phyloP scores from a whole-genome alignment of 2,113 vertebrate species.

The Brachionichthys hirsutus region DNA sequence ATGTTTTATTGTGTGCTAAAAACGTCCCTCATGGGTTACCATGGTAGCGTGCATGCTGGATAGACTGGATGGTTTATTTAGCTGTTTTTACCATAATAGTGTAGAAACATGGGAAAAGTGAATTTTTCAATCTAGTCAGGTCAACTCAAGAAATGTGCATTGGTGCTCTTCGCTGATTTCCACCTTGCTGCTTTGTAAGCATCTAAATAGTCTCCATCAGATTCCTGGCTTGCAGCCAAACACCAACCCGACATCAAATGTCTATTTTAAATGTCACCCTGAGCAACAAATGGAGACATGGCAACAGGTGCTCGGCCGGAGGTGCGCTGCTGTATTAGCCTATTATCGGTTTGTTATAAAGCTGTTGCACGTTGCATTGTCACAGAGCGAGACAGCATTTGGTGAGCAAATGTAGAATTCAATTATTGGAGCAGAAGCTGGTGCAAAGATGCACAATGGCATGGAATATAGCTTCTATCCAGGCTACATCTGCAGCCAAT shows the following conservation, averaged over 20 bases:
- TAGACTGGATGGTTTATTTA: too few species aligned
- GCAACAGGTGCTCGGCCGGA: slow-evolving; percentile 89
- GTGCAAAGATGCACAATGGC: slow-evolving; percentile 74
- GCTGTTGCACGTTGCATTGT: slow-evolving; percentile 86
- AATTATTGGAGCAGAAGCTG: slow-evolving; percentile 79
- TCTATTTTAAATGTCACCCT: slow-evolving; percentile 96
- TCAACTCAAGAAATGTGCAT: slow-evolving; percentile 64
- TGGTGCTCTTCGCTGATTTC: slow-evolving; percentile 92
- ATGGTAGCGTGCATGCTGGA: too few species aligned
- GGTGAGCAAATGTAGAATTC: slow-evolving; percentile 73
- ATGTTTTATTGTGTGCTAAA: too few species aligned
- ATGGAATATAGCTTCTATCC: slow-evolving; percentile 74
- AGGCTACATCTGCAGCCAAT: slow-evolving; percentile 82
- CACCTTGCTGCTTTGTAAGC: slow-evolving; percentile 97
- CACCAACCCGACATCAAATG: slow-evolving; percentile 96
- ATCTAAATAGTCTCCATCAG: slow-evolving; percentile 97
- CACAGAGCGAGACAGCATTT: slow-evolving; percentile 74
- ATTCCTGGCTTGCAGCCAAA: slow-evolving; percentile 86
- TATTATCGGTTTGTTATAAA: slow-evolving; percentile 89
- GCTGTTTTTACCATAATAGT: too few species aligned
- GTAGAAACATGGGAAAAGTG: too few species aligned
- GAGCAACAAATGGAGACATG: slow-evolving; percentile 88
- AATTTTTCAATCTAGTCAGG: too few species aligned
- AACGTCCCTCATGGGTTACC: too few species aligned
- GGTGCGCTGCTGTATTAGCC: slow-evolving; percentile 87